A percentile compares a stretch with the other conserved stretches of the same genome.
Conservation (phyloP, 1,140 invertebrate species). For the Chelonus insularis region DNA sequence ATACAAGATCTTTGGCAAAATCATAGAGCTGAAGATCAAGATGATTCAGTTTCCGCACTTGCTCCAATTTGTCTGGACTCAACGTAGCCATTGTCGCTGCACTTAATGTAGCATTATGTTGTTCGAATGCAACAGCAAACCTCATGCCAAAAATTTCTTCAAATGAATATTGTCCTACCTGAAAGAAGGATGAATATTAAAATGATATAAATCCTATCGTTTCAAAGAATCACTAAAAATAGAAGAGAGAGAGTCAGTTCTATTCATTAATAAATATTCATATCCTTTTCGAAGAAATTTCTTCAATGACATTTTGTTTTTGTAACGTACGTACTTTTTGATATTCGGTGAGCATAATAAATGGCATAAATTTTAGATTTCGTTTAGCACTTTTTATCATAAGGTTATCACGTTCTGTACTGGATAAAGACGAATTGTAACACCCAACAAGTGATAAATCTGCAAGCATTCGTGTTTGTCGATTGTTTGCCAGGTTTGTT, state of each 20-base stretch:
- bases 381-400: constrained; percentile 93
- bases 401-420: constrained; percentile 72
- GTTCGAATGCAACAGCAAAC: constrained; percentile 85
- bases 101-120: constrained; percentile 87
- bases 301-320: constrained; percentile 95
- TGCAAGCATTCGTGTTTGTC: constrained; percentile 97
- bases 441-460: constrained; percentile 93
- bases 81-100: constrained; percentile 76
- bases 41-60: constrained; percentile 80
- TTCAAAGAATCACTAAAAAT: too few species aligned
- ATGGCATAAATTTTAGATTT: constrained; percentile 93
- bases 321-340: constrained; percentile 73
- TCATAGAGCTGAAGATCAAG: constrained; percentile 93
- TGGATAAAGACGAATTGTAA: constrained; percentile 83
- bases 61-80: constrained; percentile 70
- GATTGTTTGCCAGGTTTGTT: constrained; percentile 92
- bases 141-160: constrained; percentile 95
- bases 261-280: too few species aligned
- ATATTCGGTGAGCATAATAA: constrained; percentile 95
- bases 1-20: constrained; percentile 88
- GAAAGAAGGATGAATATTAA: too few species aligned
- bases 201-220: too few species aligned
- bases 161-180: constrained; percentile 94
- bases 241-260: too few species aligned
- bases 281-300: too few species aligned